Evolutionary conservation across 2,888 invertebrate species (phyloP).

Genomic region (Gibbula magus): DNA sequence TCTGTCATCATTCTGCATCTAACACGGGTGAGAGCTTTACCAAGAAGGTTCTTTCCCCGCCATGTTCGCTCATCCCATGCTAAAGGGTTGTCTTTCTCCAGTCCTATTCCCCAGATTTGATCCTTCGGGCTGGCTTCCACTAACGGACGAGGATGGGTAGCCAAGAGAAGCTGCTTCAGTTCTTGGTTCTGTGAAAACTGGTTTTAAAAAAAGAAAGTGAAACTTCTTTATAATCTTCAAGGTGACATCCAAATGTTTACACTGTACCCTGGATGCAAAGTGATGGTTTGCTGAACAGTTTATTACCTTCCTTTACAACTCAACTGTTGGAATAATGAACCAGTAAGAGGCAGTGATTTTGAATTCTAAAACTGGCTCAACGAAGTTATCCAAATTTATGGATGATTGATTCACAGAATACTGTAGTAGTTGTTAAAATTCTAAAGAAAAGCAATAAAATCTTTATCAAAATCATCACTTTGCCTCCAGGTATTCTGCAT

Average conservation of each 20-base stretch:
- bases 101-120: not conserved
- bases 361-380: not conserved
- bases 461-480: no score
- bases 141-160: not conserved
- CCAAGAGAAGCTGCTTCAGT: not conserved
- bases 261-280: not conserved
- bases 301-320: not conserved
- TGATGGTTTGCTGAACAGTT: not conserved
- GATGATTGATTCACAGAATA: no score
- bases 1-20: not conserved
- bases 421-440: no score
- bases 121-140: not conserved
- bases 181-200: not conserved
- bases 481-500: no score
- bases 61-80: not conserved
- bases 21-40: not conserved
- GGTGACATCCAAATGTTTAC: not conserved
- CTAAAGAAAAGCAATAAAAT: no score
- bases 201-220: not conserved
- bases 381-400: no score
- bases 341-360: not conserved
- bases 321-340: no score
- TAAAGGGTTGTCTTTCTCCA: not conserved
- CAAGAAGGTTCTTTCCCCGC: slow-evolving; percentile 11
- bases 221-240: not conserved